A percentile compares a stretch with the other conserved stretches of the same genome.
These are phyloP conservation scores for Heptranchias perlo DNA, from an alignment of 2,113 vertebrate genomes.

Conservation along the genomic window DNA sequence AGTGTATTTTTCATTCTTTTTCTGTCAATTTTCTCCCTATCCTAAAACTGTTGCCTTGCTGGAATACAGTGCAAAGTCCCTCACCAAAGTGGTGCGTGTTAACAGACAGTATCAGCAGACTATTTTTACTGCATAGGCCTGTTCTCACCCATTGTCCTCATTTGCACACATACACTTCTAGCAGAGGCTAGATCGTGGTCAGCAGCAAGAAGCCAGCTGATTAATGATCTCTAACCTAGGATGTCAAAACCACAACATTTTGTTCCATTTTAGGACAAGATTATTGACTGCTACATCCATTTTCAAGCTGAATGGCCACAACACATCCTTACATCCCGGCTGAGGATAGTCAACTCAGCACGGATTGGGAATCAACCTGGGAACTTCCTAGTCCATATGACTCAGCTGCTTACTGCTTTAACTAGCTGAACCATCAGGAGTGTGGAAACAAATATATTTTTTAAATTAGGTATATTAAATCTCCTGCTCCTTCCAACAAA, in stretches of 20 bases:
- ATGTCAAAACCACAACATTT: no score
- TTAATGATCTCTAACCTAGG: no score
- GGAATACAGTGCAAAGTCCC: neutral
- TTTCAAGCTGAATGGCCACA: neutral
- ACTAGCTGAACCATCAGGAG: neutral
- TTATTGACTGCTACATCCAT: neutral
- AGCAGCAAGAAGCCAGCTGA: no score
- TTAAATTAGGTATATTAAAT: no score
- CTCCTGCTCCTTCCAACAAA: neutral
- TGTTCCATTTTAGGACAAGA: no score
- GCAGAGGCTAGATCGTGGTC: no score
- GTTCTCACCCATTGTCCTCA: neutral
- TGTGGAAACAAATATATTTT: neutral
- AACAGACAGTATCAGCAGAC: neutral
- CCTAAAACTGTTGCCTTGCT: no score
- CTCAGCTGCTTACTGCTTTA: neutral
- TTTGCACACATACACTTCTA: no score
- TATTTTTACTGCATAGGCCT: neutral
- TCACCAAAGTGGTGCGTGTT: neutral
- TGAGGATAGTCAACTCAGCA: neutral
- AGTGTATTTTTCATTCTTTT: no score
- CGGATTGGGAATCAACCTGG: neutral
- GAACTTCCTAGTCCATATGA: neutral
- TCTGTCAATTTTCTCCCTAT: no score
- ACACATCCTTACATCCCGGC: neutral